phyloP scores from a whole-genome alignment of 2,888 invertebrate species.

The Fragum whitleyi region DNA sequence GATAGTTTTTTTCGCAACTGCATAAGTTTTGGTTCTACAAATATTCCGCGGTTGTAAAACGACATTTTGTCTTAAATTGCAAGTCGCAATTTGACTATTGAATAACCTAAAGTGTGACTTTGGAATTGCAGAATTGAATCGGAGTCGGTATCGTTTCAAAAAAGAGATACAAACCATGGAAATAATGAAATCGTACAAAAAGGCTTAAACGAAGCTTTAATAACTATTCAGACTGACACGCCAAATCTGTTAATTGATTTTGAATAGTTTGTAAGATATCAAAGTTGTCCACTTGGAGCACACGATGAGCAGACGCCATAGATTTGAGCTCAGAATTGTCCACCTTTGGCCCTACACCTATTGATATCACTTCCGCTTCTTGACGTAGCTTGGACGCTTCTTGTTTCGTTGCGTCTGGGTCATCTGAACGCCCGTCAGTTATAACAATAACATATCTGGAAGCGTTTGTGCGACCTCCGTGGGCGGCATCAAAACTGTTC shows the following conservation, averaged over 20 bases:
- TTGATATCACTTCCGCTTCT: conserved; percentile 55
- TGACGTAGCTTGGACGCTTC: conserved; percentile 57
- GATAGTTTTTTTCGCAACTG: too few species aligned
- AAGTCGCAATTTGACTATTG: too few species aligned
- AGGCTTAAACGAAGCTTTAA: conserved; percentile 5
- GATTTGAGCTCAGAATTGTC: conserved; percentile 53
- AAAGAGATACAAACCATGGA: conserved; percentile 45
- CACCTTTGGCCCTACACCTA: conserved; percentile 65
- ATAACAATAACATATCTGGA: conserved; percentile 74
- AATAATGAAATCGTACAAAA: conserved; percentile 49
- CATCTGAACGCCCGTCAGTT: conserved; percentile 66
- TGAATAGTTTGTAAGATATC: conserved; percentile 60
- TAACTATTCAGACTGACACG: conserved; percentile 38
- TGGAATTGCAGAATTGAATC: too few species aligned
- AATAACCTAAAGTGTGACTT: too few species aligned
- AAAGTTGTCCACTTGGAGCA: conserved; percentile 62
- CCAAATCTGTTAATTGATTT: conserved; percentile 58
- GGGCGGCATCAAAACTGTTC: conserved; percentile 46
- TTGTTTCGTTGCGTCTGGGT: conserved; percentile 50
- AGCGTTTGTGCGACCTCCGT: conserved; percentile 60
- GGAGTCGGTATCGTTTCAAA: conserved; percentile 22
- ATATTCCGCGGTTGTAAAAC: too few species aligned
- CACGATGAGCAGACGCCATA: conserved; percentile 56
- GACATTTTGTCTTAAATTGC: too few species aligned
- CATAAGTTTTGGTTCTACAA: too few species aligned